Base-by-base conservation (phyloP, 2,113 vertebrate species). In the Hemibagrus wyckioides region DNA sequence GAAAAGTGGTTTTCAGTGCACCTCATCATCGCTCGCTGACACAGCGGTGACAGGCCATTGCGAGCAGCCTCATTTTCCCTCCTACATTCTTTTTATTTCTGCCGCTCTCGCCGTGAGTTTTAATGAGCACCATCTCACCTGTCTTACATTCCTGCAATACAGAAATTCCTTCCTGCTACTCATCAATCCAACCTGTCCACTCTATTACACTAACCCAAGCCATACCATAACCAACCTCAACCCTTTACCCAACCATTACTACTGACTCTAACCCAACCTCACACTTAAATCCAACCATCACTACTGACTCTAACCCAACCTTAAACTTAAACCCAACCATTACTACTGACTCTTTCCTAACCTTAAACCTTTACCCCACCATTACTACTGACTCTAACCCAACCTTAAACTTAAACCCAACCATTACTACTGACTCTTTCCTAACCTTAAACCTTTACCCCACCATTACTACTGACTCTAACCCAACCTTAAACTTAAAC, bases 11-110 rank as follows among this genome's bases (percentile, higher is more conserved):
- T 90, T 89, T 80, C 61, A 39, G 83, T 77, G 65, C 83, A 85
- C 75, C 79, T 84, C 76, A 88, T 85, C 86, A 87, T 28, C 15
- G 36, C 48, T 15, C 5, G 30, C 90, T 92, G 92, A 92, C 91
- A 93, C 83, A 85, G 92, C 90, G 88, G 93, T 93, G 94, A 94
- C 94, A 94, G 92, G 90, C 93, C 90, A 94, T 93, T 94, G 93
- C 83, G 84, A 91, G 89, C 89, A 63, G 87, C 87, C 89, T 89
- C 92, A 92, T 59, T 79, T 56, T 56, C 71, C 69, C 41, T 71
- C 30, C 86, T 61, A 50, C 36, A 59, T 50, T 36, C 67, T 79
- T 77, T 63, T 89, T 85, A 86, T 87, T 87, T 87, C 91, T 73
- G 63, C 25, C 61, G 73, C 56, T 61, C 85, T 86, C 50, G 1